These are phyloP conservation scores for Altica lythri DNA, from an alignment of 2,888 invertebrate genomes.

Conservation along the genomic window DNA sequence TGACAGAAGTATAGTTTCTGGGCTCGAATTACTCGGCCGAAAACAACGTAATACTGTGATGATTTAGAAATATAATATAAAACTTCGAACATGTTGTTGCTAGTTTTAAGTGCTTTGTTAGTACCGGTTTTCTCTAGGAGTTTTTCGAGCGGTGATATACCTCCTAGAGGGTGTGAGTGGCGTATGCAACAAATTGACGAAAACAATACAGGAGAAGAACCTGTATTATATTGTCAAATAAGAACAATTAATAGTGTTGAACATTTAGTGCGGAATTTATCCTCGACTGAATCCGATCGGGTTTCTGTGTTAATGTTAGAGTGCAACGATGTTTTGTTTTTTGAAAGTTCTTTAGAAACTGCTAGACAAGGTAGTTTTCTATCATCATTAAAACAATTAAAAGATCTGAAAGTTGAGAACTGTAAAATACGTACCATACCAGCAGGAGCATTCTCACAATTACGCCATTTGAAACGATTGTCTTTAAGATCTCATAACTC, in stretches of 20 bases:
- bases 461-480: constrained; percentile 69
- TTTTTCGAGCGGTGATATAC: constrained; percentile 62
- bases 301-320: constrained; percentile 70
- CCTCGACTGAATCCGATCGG: constrained; percentile 69
- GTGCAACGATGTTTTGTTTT: constrained; percentile 76
- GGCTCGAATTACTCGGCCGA: background rate
- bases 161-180: constrained; percentile 75
- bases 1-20: constrained; percentile 28
- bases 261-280: constrained; percentile 70
- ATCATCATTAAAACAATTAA: constrained; percentile 67
- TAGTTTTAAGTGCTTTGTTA: constrained; percentile 41
- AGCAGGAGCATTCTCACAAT: constrained; percentile 69
- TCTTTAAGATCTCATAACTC: constrained; percentile 76
- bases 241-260: constrained; percentile 74
- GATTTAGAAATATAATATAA: constrained; percentile 1
- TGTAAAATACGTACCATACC: constrained; percentile 79
- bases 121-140: constrained; percentile 48
- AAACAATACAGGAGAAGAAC: constrained; percentile 60
- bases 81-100: constrained; percentile 35
- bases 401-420: constrained; percentile 72
- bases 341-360: constrained; percentile 69
- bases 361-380: constrained; percentile 60
- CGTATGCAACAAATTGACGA: constrained; percentile 63
- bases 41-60: constrained; percentile 5
- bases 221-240: constrained; percentile 70